These are phyloP conservation scores for Apamea anceps DNA, from an alignment of 2,888 invertebrate genomes.

Conservation along the genomic window DNA sequence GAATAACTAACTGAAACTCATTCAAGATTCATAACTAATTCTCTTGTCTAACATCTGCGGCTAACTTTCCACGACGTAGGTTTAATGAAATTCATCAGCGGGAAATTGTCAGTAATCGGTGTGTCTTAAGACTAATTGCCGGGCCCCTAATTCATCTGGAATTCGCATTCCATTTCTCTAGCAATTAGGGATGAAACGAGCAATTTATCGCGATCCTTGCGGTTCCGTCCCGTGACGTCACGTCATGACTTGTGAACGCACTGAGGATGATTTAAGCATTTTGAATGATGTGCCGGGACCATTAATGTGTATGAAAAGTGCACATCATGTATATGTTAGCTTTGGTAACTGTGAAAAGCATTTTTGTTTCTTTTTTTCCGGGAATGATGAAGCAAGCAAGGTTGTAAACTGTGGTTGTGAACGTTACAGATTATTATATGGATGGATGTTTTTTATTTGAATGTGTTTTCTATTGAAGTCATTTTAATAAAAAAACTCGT, in stretches of 20 bases:
- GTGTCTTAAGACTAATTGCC: conserved; percentile 79
- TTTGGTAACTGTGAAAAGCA: conserved; percentile 1
- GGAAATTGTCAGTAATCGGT: conserved; percentile 77
- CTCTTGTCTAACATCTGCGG: conserved; percentile 53
- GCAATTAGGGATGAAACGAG: conserved; percentile 83
- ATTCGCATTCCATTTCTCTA: conserved; percentile 79
- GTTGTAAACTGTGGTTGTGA: not conserved
- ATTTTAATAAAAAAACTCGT: not conserved
- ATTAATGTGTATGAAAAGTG: conserved; percentile 36
- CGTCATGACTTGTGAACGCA: conserved; percentile 22
- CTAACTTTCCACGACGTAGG: conserved; percentile 47
- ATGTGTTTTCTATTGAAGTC: not conserved
- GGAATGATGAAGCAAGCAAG: not conserved
- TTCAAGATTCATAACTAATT: conserved; percentile 45
- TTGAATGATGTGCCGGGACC: conserved; percentile 44
- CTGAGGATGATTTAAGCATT: conserved; percentile 50
- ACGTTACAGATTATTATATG: not conserved
- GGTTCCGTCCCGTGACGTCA: conserved; percentile 36
- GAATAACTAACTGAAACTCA: conserved; percentile 23
- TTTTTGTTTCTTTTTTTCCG: conserved; percentile 6
- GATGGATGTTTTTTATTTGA: not conserved
- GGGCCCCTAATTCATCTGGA: conserved; percentile 74
- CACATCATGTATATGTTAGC: conserved; percentile 24
- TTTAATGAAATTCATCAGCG: conserved; percentile 71
- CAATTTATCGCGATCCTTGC: conserved; percentile 79